Evolutionary conservation across 2,797 vertebrate genomes (phyloP).

Genomic region (Triplophysa bombifrons): DNA sequence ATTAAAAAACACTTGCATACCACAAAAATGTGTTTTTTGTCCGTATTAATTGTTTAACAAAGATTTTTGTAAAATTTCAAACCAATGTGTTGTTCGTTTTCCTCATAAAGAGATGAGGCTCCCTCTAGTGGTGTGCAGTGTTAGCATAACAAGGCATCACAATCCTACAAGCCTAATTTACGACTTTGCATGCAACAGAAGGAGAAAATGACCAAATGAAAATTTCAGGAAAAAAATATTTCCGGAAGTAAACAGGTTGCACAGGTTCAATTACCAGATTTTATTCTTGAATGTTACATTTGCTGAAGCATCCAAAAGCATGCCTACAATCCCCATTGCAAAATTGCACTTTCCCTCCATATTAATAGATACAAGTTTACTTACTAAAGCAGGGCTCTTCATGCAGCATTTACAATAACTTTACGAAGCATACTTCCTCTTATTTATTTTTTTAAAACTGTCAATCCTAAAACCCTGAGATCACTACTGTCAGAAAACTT

Average conservation of each 20-base stretch:
- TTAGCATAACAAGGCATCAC: constrained; percentile 8
- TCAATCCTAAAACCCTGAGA: constrained; percentile 33
- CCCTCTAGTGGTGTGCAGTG: constrained; percentile 27
- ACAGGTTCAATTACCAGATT: constrained; percentile 43
- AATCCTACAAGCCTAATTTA: constrained; percentile 64
- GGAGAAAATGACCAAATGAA: constrained; percentile 20
- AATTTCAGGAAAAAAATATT: constrained; percentile 50
- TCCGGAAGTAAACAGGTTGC: constrained; percentile 43
- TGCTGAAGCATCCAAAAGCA: neutral
- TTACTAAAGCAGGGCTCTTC: constrained; percentile 27
- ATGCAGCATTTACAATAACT: constrained; percentile 13
- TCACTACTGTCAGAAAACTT: neutral
- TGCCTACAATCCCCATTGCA: neutral
- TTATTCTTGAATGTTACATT: constrained; percentile 1
- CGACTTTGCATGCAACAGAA: constrained; percentile 55
- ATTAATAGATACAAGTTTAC: neutral
- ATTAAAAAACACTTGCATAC: no score
- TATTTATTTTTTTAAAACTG: neutral
- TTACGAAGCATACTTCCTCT: neutral
- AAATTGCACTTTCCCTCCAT: neutral
- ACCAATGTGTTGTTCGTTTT: neutral
- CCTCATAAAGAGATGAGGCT: neutral
- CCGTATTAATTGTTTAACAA: no score
- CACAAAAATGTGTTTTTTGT: no score
- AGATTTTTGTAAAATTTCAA: no score